These are phyloP conservation scores for Archips crataeganus DNA, from an alignment of 2,888 invertebrate species.

Conservation along the genomic window DNA sequence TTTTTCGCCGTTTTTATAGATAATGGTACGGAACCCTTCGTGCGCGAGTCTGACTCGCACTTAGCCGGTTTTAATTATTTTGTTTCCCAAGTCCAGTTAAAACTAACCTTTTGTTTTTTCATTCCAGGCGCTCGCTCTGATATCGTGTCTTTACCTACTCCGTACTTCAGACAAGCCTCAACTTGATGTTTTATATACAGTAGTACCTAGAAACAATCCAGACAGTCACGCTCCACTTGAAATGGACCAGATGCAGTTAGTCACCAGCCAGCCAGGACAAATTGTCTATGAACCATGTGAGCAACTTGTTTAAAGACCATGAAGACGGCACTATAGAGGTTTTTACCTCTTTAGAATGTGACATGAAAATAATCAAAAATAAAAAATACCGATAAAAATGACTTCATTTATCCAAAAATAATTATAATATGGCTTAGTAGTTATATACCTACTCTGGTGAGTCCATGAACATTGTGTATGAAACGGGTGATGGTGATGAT, in stretches of 20 bases:
- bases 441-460: too few relatives aligned
- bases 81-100: too few relatives aligned
- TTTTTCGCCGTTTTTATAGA: too few relatives aligned
- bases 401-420: not conserved
- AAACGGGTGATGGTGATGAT: too few relatives aligned
- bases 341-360: not conserved
- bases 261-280: not conserved
- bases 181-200: not conserved
- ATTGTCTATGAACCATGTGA: not conserved
- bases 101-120: not conserved
- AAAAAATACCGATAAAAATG: too few relatives aligned
- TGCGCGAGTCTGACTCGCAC: too few relatives aligned
- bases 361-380: too few relatives aligned
- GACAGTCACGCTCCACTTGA: not conserved
- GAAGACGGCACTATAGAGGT: not conserved
- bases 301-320: not conserved
- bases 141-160: not conserved
- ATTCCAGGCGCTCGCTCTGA: not conserved
- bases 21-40: too few relatives aligned
- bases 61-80: too few relatives aligned
- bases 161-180: not conserved
- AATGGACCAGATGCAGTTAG: not conserved
- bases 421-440: too few relatives aligned
- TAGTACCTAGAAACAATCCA: not conserved
- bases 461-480: too few relatives aligned